Evolutionary conservation across 2,797 vertebrate genomes (phyloP), one percentile per base, ranked within the genome.

Genomic region (Sebastes vulpes): DNA sequence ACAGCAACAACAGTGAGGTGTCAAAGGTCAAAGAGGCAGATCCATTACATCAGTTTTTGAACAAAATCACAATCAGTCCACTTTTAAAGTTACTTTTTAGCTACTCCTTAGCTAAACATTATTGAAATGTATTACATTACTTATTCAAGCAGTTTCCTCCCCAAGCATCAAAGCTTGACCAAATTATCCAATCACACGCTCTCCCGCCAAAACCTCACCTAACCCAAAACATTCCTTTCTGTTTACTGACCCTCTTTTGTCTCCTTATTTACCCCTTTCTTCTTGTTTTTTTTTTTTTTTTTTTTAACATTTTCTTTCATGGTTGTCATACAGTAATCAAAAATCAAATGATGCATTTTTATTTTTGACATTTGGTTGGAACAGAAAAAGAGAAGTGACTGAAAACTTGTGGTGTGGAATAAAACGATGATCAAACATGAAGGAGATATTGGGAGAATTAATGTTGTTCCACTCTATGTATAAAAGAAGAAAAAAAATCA

Each of bases 381-480:
- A 92, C 83, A 84, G 87, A 90, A 92, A 92, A 90, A 91, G 85
- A 90, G 83, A 94, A 84, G 83, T 90, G 87, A 94, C 83, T 85
- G 85, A 89, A 89, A 92, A 87, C 88, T 89, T 92, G 83, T 91
- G 91, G 88, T 91, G 91, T 94, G 91, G 90, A 93, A 90, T 93
- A 87, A 92, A 94, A 90, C 28, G 50, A 91, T 92, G 92, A 94
- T 92, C 87, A 91, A 93, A 92, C 86, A 70, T 84, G 84, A 90
- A 87, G 87, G 84, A 92, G 87, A 81, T 83, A 81, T 90, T 89
- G 87, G 91, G 87, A 92, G 77, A 92, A 87, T 90, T 85, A 84
- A 91, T 93, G 93, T 94, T 95, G 94, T 95, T 95, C 94, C 94
- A 95, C 93, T 91, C 87, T 80, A 89, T 94, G 91, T 95, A 90